Evolutionary conservation across 1,140 invertebrate species (phyloP), one percentile per base, ranked within the genome.

Genomic region (Helicoverpa zea): DNA sequence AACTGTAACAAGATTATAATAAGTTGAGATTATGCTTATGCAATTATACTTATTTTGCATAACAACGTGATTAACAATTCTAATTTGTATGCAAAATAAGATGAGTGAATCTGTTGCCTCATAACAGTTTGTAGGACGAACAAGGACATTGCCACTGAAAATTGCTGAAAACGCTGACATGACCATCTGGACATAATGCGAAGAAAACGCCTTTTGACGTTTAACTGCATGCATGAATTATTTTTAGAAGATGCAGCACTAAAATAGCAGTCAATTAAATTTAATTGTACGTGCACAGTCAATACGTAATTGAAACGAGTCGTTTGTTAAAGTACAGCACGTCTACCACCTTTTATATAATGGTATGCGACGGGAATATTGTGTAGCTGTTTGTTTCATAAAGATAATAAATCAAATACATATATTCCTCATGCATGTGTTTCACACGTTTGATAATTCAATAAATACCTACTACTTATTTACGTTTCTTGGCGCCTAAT

Each of bases 21-120:
- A 64, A 64, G 61, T 64, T 64, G n/a, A 64, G 13, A 43, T 64
- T 64, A 43, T 47, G 61, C n/a, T 64, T 64, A 64, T 47, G 61
- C 43, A 64, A 64, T 47, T 64, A 35, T 30, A 2, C 3, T 64
- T 64, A 64, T 16, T 47, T 30, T 47, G 35, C 61, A 64, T 47
- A 43, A 64, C 30, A 64, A 16, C 61, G 43, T 35, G 35, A 64
- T 64, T 64, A 43, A 14, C 14, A 64, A n/a, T 43, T 16, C 61
- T 35, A 12, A 16, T 35, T 43, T 11, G 61, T n/a, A 47, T 64
- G 30, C 14, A 64, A 47, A 49, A 12, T 47, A 49, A 66, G n/a
- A 4, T 7, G 1, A 29, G 7, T 16, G 2, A 18, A 56, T n/a
- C 1, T 16, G 7, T n/a, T 13, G 12, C 29, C 58, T 4, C 23